Evolutionary conservation across 2,888 invertebrate species (phyloP), one percentile per base, ranked within the genome.

Genomic region (Nomada flava): DNA sequence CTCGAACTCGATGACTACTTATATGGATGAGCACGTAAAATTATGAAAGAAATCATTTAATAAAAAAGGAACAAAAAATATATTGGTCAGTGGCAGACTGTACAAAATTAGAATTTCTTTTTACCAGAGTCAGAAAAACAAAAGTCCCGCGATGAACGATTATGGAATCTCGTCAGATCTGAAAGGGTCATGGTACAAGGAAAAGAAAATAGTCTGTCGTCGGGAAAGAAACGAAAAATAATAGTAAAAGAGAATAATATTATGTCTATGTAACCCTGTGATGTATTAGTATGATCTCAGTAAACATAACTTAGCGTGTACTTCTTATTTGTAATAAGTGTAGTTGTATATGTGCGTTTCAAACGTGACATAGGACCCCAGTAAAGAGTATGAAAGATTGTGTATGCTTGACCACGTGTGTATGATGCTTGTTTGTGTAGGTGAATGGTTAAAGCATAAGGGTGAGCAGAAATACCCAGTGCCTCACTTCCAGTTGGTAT

Each of bases 261-360:
- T 91, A 91, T 89, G 89, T 93, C 91, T 91, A 92, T 93, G 93
- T 93, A 93, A 93, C 93, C 93, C 93, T 93, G 93, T 93, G 93
- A 93, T 93, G 93, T 93, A 93, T 93, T 93, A 93, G 93, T 93
- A 93, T 93, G 93, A 93, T 93, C 93, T 93, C 93, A 93, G 92
- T 93, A 93, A 93, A 91, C 90, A 88, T 93, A 93, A 93, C 89
- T 92, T 93, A 93, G 91, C 88, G 84, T 82, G 90, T 93, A 93
- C 88, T 91, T 91, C 90, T 89, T 91, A 90, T 89, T 89, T 89
- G 85, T 91, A 91, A 91, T 92, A 88, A 88, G 79, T 82, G 47
- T 73, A 87, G 80, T 65, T 80, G 57, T 82, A 73, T 82, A 78
- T 82, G 72, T 80, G 78, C 75, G 78, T 73, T 62, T 50, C 42